Base-by-base conservation (phyloP, 2,797 vertebrate species). In the Acrossocheilus fasciatus region DNA sequence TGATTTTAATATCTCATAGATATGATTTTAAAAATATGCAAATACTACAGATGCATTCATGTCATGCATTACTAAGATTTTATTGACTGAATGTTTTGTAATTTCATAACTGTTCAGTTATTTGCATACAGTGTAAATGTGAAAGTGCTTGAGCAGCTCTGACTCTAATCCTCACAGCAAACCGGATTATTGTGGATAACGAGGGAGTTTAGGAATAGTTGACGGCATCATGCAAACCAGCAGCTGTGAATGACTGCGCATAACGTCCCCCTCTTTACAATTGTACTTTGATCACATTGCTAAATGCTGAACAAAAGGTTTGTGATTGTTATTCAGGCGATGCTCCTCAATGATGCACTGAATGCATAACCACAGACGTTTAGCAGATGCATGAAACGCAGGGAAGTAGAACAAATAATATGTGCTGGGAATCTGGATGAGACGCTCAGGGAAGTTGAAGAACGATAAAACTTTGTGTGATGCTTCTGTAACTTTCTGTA, bases 121-220 rank as follows among this genome's bases (percentile, higher is more conserved):
- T 39, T 57, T 39, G 50, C 43, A 26, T 14, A 23, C 30, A 30
- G 30, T 30, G 30, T 30, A 30, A 30, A 30, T 30, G 30, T 30
- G 30, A 30, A 30, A 30, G 30, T 30, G 30, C 30, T 30, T 50
- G 30, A 76, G 30, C n/a, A 17, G 6, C 73, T 54, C 30, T 36
- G 50, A 54, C 26, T 76, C 30, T 76, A 76, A 76, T 76, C 74
- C 47, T 54, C 74, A 18, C n/a, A 76, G 34, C 7, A 59, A 78
- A 41, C 41, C n/a, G 34, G 76, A 79, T 79, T 79, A 79, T 15
- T 79, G 70, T 47, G 50, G 81, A 62, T 84, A 73, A 84, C 47
- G 54, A 84, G 70, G 82, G 78, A 66, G 39, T 79, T 79, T 69
- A 36, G 54, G 72, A 82, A 82, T 82, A 69, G 41, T 80, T 78